phyloP scores from a whole-genome alignment of 2,888 invertebrate species.

The Pollenia labialis region DNA sequence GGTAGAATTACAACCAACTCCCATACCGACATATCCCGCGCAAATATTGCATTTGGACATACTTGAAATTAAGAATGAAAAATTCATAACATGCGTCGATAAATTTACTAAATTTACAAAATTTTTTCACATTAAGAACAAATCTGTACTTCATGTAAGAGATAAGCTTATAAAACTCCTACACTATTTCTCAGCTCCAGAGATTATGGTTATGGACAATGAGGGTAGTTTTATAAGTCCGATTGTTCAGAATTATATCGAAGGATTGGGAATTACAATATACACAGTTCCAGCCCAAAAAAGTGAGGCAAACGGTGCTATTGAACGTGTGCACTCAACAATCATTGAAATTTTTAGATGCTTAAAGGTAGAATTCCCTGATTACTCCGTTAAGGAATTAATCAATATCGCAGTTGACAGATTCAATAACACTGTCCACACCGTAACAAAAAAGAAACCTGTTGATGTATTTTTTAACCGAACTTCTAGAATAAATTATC shows the following conservation, averaged over 20 bases:
- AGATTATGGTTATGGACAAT: conserved; percentile 64
- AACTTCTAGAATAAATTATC: conserved; percentile 18
- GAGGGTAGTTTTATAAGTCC: conserved; percentile 59
- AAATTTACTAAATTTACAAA: no score
- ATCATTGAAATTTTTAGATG: conserved; percentile 62
- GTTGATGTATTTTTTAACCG: conserved; percentile 69
- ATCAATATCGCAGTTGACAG: conserved; percentile 64
- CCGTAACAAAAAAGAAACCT: conserved; percentile 68
- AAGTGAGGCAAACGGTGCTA: conserved; percentile 66
- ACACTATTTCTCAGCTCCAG: conserved; percentile 64
- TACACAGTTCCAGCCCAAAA: conserved; percentile 49
- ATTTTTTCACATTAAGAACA: no score
- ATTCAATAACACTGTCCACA: conserved; percentile 70
- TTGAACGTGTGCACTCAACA: conserved; percentile 68
- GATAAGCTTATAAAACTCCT: no score
- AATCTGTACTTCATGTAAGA: no score
- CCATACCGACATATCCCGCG: no score
- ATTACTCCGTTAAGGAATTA: conserved; percentile 37
- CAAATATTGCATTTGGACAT: conserved; percentile 26
- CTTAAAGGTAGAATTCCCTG: conserved; percentile 49
- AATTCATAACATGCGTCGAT: neutral
- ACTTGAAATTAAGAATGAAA: conserved; percentile 56
- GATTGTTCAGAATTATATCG: conserved; percentile 18
- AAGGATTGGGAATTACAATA: conserved; percentile 4
- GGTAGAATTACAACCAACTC: no score